Percentiles rank a stretch among this genome's conserved stretches.
phyloP scores from a whole-genome alignment of 2,797 vertebrate species.

The Cercopithecus petaurista region DNA sequence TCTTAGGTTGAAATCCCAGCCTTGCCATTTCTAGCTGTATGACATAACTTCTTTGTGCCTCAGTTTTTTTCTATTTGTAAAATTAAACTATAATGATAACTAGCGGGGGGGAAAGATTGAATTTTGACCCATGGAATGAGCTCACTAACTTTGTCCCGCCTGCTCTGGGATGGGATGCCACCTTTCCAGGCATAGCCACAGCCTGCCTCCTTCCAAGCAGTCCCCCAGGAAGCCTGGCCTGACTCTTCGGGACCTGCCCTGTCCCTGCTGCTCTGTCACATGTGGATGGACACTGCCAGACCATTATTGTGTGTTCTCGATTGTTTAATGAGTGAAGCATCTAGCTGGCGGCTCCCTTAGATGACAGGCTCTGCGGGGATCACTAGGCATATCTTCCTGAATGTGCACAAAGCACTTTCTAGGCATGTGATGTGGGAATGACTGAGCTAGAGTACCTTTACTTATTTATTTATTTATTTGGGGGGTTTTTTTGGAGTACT shows the following conservation, averaged over 20 bases:
- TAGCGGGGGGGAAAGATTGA: background rate
- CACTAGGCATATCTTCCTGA: background rate
- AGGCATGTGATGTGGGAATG: background rate
- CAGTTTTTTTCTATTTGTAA: background rate
- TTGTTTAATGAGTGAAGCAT: background rate
- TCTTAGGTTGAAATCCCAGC: background rate
- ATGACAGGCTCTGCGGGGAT: background rate
- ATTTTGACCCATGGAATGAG: background rate
- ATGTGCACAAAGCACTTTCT: background rate
- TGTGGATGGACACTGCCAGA: fast-evolving
- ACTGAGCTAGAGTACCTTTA: background rate
- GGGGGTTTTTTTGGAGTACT: background rate
- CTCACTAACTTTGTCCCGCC: background rate
- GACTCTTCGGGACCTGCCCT: background rate
- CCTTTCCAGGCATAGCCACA: background rate
- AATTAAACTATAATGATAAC: background rate
- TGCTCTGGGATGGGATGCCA: background rate
- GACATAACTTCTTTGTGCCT: background rate
- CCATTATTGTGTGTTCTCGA: background rate
- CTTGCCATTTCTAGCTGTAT: background rate
- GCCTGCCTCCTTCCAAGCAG: background rate
- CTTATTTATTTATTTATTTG: no score
- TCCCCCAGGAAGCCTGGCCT: background rate
- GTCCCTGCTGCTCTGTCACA: background rate
- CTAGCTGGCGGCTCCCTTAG: background rate